Evolutionary conservation across 2,888 invertebrate genomes (phyloP).

Genomic region (Drosophila multiciliata): DNA sequence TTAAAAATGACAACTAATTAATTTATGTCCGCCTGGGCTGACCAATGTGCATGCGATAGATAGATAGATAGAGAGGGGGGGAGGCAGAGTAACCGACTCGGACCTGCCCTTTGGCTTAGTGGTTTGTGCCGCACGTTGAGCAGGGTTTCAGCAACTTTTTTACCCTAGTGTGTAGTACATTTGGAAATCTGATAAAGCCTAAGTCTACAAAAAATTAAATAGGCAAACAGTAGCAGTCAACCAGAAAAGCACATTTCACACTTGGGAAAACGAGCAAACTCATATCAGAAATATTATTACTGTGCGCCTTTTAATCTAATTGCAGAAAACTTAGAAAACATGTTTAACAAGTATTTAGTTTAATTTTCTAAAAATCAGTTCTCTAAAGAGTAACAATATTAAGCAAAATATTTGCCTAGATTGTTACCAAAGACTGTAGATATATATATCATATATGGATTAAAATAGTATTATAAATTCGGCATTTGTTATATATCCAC

Average conservation of each 20-base stretch:
- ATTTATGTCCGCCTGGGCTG: conserved; percentile 69
- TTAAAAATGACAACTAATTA: conserved; percentile 81
- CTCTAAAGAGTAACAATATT: not conserved
- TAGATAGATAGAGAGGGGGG: no score
- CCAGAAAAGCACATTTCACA: not conserved
- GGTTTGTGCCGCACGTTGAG: conserved; percentile 22
- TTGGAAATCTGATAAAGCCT: conserved; percentile 21
- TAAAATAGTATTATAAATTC: not conserved
- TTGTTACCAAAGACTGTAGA: not conserved
- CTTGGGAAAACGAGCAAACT: not conserved
- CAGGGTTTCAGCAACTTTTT: conserved; percentile 7
- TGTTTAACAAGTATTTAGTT: not conserved
- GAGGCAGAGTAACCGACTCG: conserved; percentile 17
- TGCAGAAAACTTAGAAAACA: not conserved
- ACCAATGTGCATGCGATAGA: conserved; percentile 51
- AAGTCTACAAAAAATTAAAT: not conserved
- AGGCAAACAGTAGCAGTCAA: not conserved
- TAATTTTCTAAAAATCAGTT: not conserved
- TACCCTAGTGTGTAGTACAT: no score
- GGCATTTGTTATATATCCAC: not conserved
- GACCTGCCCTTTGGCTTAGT: conserved; percentile 38
- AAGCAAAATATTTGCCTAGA: not conserved
- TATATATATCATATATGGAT: not conserved
- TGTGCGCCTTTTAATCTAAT: not conserved
- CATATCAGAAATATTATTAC: not conserved